Evolutionary conservation across 2,888 invertebrate species (phyloP), one percentile per base, ranked within the genome.

Genomic region (Dyspetes luteomarginatus): DNA sequence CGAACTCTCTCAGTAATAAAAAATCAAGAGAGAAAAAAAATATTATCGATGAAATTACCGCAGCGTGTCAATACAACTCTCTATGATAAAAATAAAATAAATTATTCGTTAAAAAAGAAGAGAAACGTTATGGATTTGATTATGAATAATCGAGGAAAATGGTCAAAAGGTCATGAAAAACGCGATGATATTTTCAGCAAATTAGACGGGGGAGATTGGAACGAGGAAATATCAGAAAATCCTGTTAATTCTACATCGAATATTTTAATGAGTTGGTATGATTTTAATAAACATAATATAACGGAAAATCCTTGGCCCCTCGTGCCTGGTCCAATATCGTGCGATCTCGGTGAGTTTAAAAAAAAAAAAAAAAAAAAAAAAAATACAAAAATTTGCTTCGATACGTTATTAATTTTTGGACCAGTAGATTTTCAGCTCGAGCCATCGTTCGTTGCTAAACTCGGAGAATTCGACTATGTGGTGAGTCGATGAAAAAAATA

Each of bases 401-500:
- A 45, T 2, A 15, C 7, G 28, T 28, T 9, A 30, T 28, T 30
- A 28, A 50, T 22, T 12, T n/a, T 22, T 7, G 24, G 12, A 30
- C 9, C 55, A 45, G 1, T 41, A 80, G 80, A 80, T 55, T 76
- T 60, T 71, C 71, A 58, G 19, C 65, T 80, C 1, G 71, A 52
- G 36, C 80, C 80, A 30, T 71, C 80, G 5, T 81, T 81, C 64
- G 56, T 78, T 24, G 68, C 81, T 4, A 74, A 50, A 28, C 78
- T 78, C 45, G 78, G 74, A 15, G 81, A 81, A 7, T 81, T 81
- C n/a, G 74, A 78, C 26, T 78, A 78, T 73, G 78, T 81, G 69
- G 81, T 78, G 48, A 30, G 73, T 60, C 4, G 4, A n/a, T 5
- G 4, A 19, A 7, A 45, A 28, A 17, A 41, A 15, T 12, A 48